Conservation (phyloP, 2,113 vertebrate genomes). For the Bambusicola thoracicus region DNA sequence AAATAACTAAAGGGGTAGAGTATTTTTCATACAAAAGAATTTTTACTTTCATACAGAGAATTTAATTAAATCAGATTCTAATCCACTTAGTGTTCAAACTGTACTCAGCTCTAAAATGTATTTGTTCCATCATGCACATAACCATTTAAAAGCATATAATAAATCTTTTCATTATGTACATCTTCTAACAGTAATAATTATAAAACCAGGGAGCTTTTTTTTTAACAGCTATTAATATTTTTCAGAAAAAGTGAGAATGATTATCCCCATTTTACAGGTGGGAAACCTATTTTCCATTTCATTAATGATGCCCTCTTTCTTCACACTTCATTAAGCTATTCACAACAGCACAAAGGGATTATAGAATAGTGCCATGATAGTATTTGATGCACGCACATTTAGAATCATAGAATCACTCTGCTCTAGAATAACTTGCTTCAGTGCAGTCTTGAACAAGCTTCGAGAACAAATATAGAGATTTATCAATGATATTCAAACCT, state of each 20-base stretch:
- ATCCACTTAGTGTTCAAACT: conserved; percentile 40
- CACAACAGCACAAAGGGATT: conserved; percentile 19
- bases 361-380: not conserved
- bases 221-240: conserved; percentile 44
- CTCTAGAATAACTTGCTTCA: not conserved
- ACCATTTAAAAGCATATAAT: conserved; percentile 39
- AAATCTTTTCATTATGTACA: conserved; percentile 56
- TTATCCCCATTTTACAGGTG: conserved; percentile 59
- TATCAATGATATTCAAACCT: not conserved
- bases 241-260: conserved; percentile 52
- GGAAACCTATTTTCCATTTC: conserved; percentile 40
- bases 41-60: conserved; percentile 10
- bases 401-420: no score
- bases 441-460: not conserved
- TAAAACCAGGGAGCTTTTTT: conserved; percentile 38
- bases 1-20: not conserved
- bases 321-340: conserved; percentile 49
- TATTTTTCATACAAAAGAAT: not conserved
- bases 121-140: conserved; percentile 31
- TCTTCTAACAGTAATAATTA: conserved; percentile 55
- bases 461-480: not conserved
- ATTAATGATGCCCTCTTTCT: conserved; percentile 20
- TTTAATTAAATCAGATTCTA: conserved; percentile 52
- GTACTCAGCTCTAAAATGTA: conserved; percentile 27
- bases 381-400: not conserved